Evolutionary conservation across 2,888 invertebrate species (phyloP), one percentile per base, ranked within the genome.

Genomic region (Eumacrocentrus americanus): DNA sequence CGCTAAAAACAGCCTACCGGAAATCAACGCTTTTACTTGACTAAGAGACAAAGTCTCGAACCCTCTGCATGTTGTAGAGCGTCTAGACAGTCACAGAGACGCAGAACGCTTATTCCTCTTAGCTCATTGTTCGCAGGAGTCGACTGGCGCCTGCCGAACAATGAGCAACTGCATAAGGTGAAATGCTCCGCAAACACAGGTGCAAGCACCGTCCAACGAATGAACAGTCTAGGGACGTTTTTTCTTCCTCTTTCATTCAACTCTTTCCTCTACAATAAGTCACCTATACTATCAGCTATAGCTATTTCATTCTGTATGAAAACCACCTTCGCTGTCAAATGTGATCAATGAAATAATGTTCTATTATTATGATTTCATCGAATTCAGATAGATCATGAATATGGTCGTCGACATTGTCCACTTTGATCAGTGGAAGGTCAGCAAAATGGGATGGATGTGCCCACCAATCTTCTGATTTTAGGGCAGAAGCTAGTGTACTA

Each of bases 121-220:
- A 18, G 44, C 35, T 40, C 44, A 55, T 55, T 55, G 40, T 53
- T 53, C 29, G 25, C 20, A 51, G 18, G 16, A 53, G 40, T 53
- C 51, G 20, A 37, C 40, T 53, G 53, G 53, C 53, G 53, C 53
- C 53, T 29, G 20, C 18, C 23, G 12, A 42, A 53, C 42, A 53
- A 53, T 42, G 20, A 37, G 23, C 12, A 18, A 51, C 5, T 11
- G 22, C 23, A 18, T 9, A 7, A 58, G 22, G 38, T 50, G 47
- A 54, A 54, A 42, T 34, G 20, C 42, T 48, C 47, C 37, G 53
- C 46, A 53, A 47, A 55, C 54, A 60, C 60, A 60, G 50, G 60
- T 60, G 60, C 38, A 34, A 58, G 25, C 11, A 29, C n/a, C 20
- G 25, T 25, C 29, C n/a, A 23, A n/a, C 14, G 14, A 42, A 20